Conservation (phyloP, 2,888 invertebrate genomes). For the Euzophera pinguis region DNA sequence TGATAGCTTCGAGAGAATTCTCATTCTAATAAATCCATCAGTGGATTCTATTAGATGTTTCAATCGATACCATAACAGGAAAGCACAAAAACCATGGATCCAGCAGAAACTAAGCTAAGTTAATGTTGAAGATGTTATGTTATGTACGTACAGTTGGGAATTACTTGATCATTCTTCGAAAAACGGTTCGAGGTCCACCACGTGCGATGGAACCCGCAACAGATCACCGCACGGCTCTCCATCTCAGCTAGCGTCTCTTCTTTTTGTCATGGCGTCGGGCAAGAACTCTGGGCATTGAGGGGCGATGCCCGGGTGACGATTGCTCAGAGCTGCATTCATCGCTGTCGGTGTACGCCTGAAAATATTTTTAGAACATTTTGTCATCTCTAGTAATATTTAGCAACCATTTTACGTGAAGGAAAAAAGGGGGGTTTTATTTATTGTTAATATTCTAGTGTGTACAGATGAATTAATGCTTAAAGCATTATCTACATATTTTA, state of each 20-base stretch:
- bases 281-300: slow-evolving; percentile 78
- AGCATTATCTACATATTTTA: too few species aligned
- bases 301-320: slow-evolving; percentile 85
- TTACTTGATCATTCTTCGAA: slow-evolving; percentile 4
- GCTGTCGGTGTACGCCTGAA: slow-evolving; percentile 82
- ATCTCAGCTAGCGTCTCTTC: slow-evolving; percentile 79
- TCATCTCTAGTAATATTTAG: too few species aligned
- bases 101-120: background rate
- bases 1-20: too few species aligned
- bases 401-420: too few species aligned
- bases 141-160: background rate
- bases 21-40: too few species aligned
- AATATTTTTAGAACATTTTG: slow-evolving; percentile 17
- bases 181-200: background rate
- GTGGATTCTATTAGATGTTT: too few species aligned
- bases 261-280: slow-evolving; percentile 85
- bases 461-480: too few species aligned
- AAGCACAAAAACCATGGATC: too few species aligned
- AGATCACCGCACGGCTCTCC: slow-evolving; percentile 16
- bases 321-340: slow-evolving; percentile 87
- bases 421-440: too few species aligned
- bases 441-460: too few species aligned
- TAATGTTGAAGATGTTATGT: background rate
- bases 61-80: too few species aligned
- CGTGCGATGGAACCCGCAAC: slow-evolving; percentile 1